Evolutionary conservation across 2,797 vertebrate species (phyloP), one percentile per base, ranked within the genome.

Genomic region (Chelonia mydas): DNA sequence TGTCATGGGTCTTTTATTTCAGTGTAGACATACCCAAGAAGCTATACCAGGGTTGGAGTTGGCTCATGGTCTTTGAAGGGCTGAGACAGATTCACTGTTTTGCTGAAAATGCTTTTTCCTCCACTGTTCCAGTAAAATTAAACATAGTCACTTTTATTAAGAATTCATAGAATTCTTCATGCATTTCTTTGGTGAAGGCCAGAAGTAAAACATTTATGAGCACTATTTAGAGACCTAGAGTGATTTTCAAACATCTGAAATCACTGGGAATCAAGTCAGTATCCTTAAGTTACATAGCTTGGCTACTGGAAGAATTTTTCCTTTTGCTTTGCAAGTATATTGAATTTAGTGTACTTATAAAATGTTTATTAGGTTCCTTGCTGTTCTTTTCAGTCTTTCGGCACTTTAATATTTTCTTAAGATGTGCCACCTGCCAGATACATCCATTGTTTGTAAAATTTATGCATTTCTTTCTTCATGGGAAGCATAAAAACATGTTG

Each of bases 391-490:
- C 37, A 95, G 72, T 84, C 91, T 5, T 6, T 3, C 28, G 89
- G 79, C 90, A 83, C 92, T 95, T 95, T 93, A 93, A 81, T 89
- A 82, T 76, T 92, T 94, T 0, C 7, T 94, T 96, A 93, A 91
- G 93, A 91, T 93, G 31, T 90, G 80, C 86, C 94, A 96, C 95
- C 94, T 96, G 92, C 81, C 81, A 93, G 88, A 97, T 74, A 92
- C 37, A 93, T 79, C 78, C 55, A 0, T 93, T 95, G 41, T 49
- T 57, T 61, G 93, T 88, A 94, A 88, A 88, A 91, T 89, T 83
- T 94, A 72, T 87, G 77, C 25, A n/a, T 55, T 49, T 91, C 23
- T 92, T 93, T 90, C 61, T 92, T 95, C 84, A 87, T 93, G 49
- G 84, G 51, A 96, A 86, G 82, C 81, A 87, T 49, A 92, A 1